Conservation (phyloP, 1,140 invertebrate species). For the Anastrepha ludens region DNA sequence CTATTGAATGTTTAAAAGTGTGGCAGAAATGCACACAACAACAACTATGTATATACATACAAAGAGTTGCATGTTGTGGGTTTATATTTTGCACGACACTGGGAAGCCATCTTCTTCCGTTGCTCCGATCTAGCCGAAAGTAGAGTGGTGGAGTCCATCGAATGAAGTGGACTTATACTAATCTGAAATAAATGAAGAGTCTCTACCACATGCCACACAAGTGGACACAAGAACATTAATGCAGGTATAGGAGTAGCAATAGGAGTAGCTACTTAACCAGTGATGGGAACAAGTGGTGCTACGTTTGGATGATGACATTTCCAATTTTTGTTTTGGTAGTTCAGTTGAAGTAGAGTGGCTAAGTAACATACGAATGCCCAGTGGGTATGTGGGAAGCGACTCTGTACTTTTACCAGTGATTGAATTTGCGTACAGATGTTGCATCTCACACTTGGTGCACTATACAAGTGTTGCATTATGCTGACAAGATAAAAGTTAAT, state of each 20-base stretch:
- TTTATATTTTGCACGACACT: background rate
- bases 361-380: no score
- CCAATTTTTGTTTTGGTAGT: background rate
- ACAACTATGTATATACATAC: background rate
- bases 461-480: no score
- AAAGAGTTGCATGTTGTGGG: no score
- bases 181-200: slow-evolving; percentile 73
- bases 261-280: slow-evolving; percentile 1
- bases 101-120: background rate
- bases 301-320: background rate
- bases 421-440: no score
- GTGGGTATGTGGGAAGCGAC: no score
- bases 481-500: no score
- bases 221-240: slow-evolving; percentile 18
- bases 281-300: background rate
- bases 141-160: slow-evolving; percentile 54
- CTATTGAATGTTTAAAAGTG: slow-evolving; percentile 50
- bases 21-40: background rate
- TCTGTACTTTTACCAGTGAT: no score
- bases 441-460: no score
- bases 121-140: background rate
- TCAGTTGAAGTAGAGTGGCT: background rate
- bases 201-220: slow-evolving; percentile 39
- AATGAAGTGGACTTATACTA: slow-evolving; percentile 62
- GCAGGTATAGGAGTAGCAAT: background rate